phyloP scores from a whole-genome alignment of 2,797 vertebrate species.

The Poecilia gillii region DNA sequence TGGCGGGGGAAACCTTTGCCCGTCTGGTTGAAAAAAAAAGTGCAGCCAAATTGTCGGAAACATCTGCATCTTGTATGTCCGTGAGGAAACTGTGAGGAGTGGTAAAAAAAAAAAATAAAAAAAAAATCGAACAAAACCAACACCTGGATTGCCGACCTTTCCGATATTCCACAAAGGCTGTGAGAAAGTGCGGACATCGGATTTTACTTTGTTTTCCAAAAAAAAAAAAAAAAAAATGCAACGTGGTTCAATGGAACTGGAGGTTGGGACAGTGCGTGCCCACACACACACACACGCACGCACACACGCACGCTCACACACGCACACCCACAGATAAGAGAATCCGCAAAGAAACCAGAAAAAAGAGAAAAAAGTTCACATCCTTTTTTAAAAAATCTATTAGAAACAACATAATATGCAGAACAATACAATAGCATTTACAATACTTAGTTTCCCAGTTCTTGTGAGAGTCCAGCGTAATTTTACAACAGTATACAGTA shows the following conservation, averaged over 20 bases:
- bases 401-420: slow-evolving; percentile 99
- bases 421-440: slow-evolving; percentile 99
- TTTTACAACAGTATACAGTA: slow-evolving; percentile 93
- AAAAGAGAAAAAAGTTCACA: slow-evolving; percentile 92
- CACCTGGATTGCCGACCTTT: slow-evolving; percentile 10
- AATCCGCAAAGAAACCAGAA: slow-evolving; percentile 91
- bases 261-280: slow-evolving; percentile 86
- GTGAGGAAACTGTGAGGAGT: slow-evolving; percentile 19
- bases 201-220: slow-evolving; percentile 77
- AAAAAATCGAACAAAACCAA: not conserved
- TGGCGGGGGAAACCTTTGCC: not conserved
- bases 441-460: slow-evolving; percentile 99
- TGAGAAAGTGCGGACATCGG: slow-evolving; percentile 69
- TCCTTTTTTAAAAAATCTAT: slow-evolving; percentile 96
- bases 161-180: slow-evolving; percentile 82
- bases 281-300: slow-evolving; percentile 92
- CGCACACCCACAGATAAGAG: slow-evolving; percentile 83
- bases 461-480: slow-evolving; percentile 95
- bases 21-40: slow-evolving; percentile 26
- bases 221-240: slow-evolving; percentile 77
- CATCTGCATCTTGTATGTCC: slow-evolving; percentile 20
- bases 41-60: slow-evolving; percentile 37
- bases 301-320: not conserved
- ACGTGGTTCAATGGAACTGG: slow-evolving; percentile 82
- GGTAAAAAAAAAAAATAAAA: not conserved